Evolutionary conservation across 2,797 vertebrate genomes (phyloP), one percentile per base, ranked within the genome.

Genomic region (Ctenopoma multispine): DNA sequence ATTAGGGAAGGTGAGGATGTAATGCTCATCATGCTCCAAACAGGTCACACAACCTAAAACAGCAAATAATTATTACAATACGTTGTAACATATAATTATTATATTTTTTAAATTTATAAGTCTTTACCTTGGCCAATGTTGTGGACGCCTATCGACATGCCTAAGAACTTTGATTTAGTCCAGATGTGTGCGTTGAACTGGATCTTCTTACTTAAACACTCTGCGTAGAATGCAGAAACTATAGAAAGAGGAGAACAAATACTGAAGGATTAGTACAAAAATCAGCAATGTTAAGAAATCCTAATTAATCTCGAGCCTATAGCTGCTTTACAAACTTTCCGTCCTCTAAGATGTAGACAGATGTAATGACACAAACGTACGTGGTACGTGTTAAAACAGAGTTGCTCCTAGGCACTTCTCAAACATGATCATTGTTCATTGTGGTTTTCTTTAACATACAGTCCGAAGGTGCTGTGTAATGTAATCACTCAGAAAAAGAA

Each of bases 181-280:
- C 98, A 99, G 92, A 99, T 99, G 92, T 99, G 98, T 85, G 98
- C 98, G 41, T 99, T 99, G 94, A 99, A 99, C 89, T 99, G 98
- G 92, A 99, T 99, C 92, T 96, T 97, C 93, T 96, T 97, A 84
- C 81, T 97, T 84, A 95, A 95, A 92, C 97, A 99, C 88, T 99
- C 98, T 1, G 98, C 97, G 1, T 99, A 99, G 93, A 99, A 99
- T 49, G 98, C 98, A 95, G 98, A 99, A 95, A 99, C 98, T 99
- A 41, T 7, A 82, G 36, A 53, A 27, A 24, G 13, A n/a, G n/a
- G n/a, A n/a, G n/a, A n/a, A n/a, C n/a, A n/a, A n/a, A n/a, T n/a
- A n/a, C n/a, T n/a, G n/a, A n/a, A n/a, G n/a, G n/a, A n/a, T n/a
- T n/a, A n/a, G n/a, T n/a, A n/a, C n/a, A n/a, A n/a, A n/a, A n/a